phyloP scores from a whole-genome alignment of 2,113 vertebrate species.

The Tor tambroides region DNA sequence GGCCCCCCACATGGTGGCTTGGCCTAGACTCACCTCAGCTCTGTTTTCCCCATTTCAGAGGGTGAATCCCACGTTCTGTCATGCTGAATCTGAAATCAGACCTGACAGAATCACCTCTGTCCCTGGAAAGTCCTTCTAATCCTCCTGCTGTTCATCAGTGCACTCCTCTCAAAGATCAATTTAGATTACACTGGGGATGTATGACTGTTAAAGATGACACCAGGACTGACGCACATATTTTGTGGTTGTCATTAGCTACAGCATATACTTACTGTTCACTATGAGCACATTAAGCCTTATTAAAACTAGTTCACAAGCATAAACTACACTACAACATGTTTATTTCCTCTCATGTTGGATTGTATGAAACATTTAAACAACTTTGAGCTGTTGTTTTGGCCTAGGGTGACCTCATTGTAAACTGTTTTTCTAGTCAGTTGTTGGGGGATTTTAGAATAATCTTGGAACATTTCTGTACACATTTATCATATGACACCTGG shows the following conservation, averaged over 20 bases:
- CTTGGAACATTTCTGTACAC: slow-evolving; percentile 22
- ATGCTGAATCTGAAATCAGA: slow-evolving; percentile 34
- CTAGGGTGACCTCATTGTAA: slow-evolving; percentile 18
- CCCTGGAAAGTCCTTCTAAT: slow-evolving; percentile 20
- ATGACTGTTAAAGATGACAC: slow-evolving; percentile 6
- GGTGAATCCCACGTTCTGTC: slow-evolving; percentile 35
- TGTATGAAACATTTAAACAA: slow-evolving; percentile 39
- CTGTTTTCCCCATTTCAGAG: background rate
- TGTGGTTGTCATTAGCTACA: background rate
- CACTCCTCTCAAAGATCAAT: background rate
- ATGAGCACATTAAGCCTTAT: slow-evolving; percentile 1
- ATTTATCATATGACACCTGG: slow-evolving; percentile 31
- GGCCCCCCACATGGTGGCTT: slow-evolving; percentile 44
- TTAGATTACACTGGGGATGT: slow-evolving; percentile 5
- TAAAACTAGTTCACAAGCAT: slow-evolving; percentile 14
- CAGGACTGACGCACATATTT: background rate
- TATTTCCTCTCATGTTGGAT: slow-evolving; percentile 24
- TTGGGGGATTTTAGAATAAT: slow-evolving; percentile 26
- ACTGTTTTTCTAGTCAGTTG: slow-evolving; percentile 27
- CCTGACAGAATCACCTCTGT: slow-evolving; percentile 31
- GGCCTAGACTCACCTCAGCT: slow-evolving; percentile 4
- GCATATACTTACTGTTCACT: background rate
- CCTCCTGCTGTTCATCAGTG: slow-evolving; percentile 12
- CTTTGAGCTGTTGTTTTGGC: slow-evolving; percentile 14
- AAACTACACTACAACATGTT: slow-evolving; percentile 1